These are phyloP conservation scores for Alethe diademata DNA, from an alignment of 2,113 vertebrate genomes.

Conservation along the genomic window DNA sequence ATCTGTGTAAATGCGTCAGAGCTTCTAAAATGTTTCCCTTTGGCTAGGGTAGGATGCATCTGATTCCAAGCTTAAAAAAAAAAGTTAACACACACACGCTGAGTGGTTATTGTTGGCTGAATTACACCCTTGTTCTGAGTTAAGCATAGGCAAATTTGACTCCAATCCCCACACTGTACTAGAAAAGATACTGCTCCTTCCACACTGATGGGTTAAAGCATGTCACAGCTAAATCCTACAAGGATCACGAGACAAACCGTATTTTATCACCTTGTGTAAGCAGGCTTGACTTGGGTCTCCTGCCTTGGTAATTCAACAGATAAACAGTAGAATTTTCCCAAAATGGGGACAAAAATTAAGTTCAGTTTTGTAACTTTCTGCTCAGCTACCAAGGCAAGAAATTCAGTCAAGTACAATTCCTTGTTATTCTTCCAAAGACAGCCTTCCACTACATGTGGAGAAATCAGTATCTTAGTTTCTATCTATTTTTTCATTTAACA, in stretches of 20 bases:
- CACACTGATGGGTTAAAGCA: background rate
- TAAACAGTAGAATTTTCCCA: background rate
- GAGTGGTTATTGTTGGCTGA: constrained; percentile 9
- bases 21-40: constrained; percentile 56
- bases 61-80: constrained; percentile 35
- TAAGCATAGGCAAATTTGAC: background rate
- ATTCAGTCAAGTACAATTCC: background rate
- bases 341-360: background rate
- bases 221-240: background rate
- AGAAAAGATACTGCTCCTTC: background rate
- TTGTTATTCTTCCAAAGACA: background rate
- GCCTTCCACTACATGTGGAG: background rate
- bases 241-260: background rate
- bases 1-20: constrained; percentile 57
- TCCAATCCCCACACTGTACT: background rate
- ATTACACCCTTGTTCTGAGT: background rate
- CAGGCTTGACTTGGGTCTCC: background rate
- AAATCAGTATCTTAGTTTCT: background rate
- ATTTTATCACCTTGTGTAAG: background rate
- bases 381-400: background rate
- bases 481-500: background rate
- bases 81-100: background rate
- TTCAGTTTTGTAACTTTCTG: background rate
- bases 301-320: background rate
- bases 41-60: constrained; percentile 38